Base-by-base conservation (phyloP, 1,140 invertebrate genomes). In the Drosophila ercepeae region DNA sequence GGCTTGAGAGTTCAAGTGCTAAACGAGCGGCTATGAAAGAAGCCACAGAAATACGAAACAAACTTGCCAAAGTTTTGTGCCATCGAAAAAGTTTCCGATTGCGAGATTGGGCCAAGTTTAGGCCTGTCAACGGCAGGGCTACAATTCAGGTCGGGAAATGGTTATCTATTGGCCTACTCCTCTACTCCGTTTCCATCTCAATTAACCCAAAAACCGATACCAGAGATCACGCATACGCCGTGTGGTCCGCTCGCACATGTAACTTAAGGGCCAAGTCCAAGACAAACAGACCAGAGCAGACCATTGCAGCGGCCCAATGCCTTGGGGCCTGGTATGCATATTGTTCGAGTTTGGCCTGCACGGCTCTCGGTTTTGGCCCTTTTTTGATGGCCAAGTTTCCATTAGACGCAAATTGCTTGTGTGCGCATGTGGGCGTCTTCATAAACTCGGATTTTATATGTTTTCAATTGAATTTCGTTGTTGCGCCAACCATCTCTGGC, bases 381-480 rank as follows among this genome's bases (percentile, higher is more conserved):
- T 55, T 77, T 83, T 83, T 71, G 63, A 59, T 72, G 59, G 52
- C 42, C 67, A 78, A 84, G 50, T 83, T 83, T 71, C 19, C 41
- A 2, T 18, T 27, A 27, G 61, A 53, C 60, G 59, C 36, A 52
- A 52, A 52, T 34, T 52, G 63, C 63, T 63, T 27, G 27, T 55
- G 41, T 45, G 34, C 29, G 34, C 27, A 45, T 52, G 42, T 45
- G 42, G 19, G 60, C 57, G 36, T 68, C 61, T 84, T 83, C 82
- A 78, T 78, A 82, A 82, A 83, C 78, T 83, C 61, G 64, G 74
- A 82, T 78, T 82, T 84, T 84, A 68, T 84, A 79, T 81, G 76
- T 76, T 86, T 81, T 84, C 81, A 84, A 86, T 84, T 84, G 76
- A 84, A 84, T 84, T 76, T 86, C 48, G 67, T 76, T 72, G 75